Base-by-base conservation (phyloP, 2,888 invertebrate species). In the Heterodera filipjevi region DNA sequence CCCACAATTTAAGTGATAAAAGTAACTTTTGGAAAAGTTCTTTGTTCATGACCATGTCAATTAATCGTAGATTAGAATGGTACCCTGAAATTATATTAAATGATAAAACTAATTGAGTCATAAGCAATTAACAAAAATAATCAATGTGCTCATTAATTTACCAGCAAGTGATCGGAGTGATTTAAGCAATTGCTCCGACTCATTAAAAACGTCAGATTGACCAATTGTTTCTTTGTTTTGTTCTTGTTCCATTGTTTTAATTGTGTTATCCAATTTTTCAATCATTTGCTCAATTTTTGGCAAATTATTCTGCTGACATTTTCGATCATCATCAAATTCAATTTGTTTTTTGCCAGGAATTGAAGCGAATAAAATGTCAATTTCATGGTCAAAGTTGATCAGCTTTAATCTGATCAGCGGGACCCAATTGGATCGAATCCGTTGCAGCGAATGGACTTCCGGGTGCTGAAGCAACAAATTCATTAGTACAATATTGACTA, bases 1-100 rank as follows among this genome's bases (percentile, higher is more conserved):
- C 59, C 59, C 59, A 59, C 27, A 59, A n/a, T 59, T 59, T 59
- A 59, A 59, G 59, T n/a, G 59, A 8, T 27, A 59, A n/a, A 59
- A 27, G 19, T 2, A 59, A 59, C 27, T 59, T 59, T 22, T 22
- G n/a, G 27, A 59, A 59, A 59, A 6, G n/a, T 59, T 59, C 59
- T 6, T 59, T 59, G 59, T 59, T 27, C 5, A 27, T 22, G 59
- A 59, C 27, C 59, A 59, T n/a, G 19, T 59, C 59, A 59, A 59
- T 8, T 27, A 59, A 22, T n/a, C 59, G 59, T 3, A 59, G 59
- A n/a, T 59, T 59, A 27, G 59, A 59, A n/a, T 59, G n/a, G 27
- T 27, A 27, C 2, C 59, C 59, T 59, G 3, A 39, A 39, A n/a
- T n/a, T n/a, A n/a, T n/a, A n/a, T n/a, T n/a, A n/a, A n/a, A n/a